Base-by-base conservation (phyloP, 2,113 vertebrate genomes). In the Scolopax mira region DNA sequence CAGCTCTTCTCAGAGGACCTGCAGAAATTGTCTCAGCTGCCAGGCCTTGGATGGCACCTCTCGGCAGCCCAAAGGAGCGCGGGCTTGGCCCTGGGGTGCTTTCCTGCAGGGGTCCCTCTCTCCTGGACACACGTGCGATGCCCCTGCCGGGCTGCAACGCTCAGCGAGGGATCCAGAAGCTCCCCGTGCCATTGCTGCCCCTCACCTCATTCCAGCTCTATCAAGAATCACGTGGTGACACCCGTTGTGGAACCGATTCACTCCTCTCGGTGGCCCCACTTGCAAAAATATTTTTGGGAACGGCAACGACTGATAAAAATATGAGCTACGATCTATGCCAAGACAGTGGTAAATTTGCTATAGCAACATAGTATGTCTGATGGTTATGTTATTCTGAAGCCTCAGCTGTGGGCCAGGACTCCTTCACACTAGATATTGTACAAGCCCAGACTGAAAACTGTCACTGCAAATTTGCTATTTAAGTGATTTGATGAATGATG, bases 271-370 rank as follows among this genome's bases (percentile, higher is more conserved):
- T 84, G 75, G 90, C 82, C 88, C 84, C 55, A 84, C 85, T 93
- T 90, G 67, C 66, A 85, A 95, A 93, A 95, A 94, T 94, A 95
- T 95, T 95, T 92, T 92, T 94, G 85, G 92, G 90, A 96, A 91
- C 4, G 18, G 79, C 78, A 85, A 73, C 23, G 88, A 92, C 72
- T 84, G 86, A 72, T 67, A 92, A 95, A 94, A 95, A 93, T 90
- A 85, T 89, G 79, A 48, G 1, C 88, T 89, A 11, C 12, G 84
- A 58, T 86, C 92, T 57, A 42, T 95, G 95, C 95, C 95, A 95
- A 95, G 90, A 62, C 96, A 92, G 88, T 74, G 83, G 94, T 79
- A 78, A 65, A 81, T 94, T 92, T 95, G 88, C 88, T 96, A 90
- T 87, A 89, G 93, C 92, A 94, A 96, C 94, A 97, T 78, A 89